Evolutionary conservation across 2,888 invertebrate genomes (phyloP).

Genomic region (Dorcus parallelipipedus): DNA sequence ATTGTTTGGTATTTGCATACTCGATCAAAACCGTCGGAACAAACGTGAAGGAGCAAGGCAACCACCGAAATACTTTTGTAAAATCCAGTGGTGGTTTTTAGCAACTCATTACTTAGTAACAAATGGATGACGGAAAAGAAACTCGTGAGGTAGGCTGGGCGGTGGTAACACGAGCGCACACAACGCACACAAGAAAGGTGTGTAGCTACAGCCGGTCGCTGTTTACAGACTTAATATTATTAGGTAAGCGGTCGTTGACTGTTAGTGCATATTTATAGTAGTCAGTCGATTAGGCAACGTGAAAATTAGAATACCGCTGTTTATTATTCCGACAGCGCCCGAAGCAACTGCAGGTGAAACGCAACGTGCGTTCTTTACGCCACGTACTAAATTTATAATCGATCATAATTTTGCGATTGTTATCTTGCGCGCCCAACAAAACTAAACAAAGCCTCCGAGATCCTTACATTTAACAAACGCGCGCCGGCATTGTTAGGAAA

Average conservation of each 20-base stretch:
- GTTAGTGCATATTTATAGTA: slow-evolving; percentile 27
- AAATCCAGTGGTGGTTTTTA: too few species aligned
- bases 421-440: too few species aligned
- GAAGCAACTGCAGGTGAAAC: slow-evolving; percentile 25
- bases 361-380: slow-evolving; percentile 10
- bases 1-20: too few species aligned
- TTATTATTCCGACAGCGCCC: slow-evolving; percentile 22
- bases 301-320: slow-evolving; percentile 30
- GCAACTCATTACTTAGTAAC: too few species aligned
- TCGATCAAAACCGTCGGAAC: too few species aligned
- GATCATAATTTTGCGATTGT: neutral
- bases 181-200: slow-evolving; percentile 6
- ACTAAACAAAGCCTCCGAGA: too few species aligned
- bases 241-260: slow-evolving; percentile 31
- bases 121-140: too few species aligned
- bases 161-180: neutral
- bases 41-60: too few species aligned
- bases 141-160: neutral
- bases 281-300: slow-evolving; percentile 28
- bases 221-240: slow-evolving; percentile 12
- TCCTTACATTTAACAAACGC: too few species aligned
- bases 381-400: neutral
- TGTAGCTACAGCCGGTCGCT: slow-evolving; percentile 7
- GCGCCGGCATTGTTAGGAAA: too few species aligned
- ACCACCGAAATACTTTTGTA: too few species aligned